Conservation (phyloP, 2,888 invertebrate species). For the Oligia latruncula region DNA sequence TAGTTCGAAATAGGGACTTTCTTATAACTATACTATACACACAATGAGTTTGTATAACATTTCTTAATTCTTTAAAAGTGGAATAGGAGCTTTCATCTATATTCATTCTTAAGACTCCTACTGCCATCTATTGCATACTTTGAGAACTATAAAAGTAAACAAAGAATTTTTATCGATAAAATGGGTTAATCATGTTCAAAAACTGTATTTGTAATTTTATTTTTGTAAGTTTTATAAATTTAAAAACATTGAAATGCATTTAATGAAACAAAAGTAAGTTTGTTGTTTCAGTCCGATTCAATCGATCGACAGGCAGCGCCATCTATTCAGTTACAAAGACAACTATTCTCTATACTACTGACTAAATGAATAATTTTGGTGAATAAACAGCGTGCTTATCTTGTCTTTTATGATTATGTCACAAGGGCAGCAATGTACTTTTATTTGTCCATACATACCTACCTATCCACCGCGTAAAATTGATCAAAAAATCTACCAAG, state of each 20-base stretch:
- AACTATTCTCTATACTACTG: neutral
- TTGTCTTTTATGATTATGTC: neutral
- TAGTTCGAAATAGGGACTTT: neutral
- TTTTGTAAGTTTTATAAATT: rapidly evolving
- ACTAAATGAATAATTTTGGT: too few species aligned
- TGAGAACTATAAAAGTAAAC: slow-evolving; percentile 58
- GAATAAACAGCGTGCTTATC: too few species aligned
- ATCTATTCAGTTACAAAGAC: slow-evolving; percentile 21
- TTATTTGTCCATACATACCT: neutral
- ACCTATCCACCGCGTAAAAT: neutral
- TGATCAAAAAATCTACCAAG: neutral
- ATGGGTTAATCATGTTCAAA: neutral
- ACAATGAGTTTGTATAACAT: neutral
- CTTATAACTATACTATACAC: neutral
- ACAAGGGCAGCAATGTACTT: neutral
- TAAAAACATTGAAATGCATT: neutral
- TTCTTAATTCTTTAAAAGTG: neutral
- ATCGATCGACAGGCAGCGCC: slow-evolving; percentile 51
- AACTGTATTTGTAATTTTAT: neutral
- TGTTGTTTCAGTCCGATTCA: neutral
- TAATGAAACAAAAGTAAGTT: neutral
- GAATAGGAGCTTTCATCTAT: neutral
- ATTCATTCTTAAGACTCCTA: neutral
- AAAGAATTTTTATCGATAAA: slow-evolving; percentile 33
- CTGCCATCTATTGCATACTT: slow-evolving; percentile 55